phyloP scores from a whole-genome alignment of 1,140 invertebrate genomes.

The Sarcophaga peregrina region DNA sequence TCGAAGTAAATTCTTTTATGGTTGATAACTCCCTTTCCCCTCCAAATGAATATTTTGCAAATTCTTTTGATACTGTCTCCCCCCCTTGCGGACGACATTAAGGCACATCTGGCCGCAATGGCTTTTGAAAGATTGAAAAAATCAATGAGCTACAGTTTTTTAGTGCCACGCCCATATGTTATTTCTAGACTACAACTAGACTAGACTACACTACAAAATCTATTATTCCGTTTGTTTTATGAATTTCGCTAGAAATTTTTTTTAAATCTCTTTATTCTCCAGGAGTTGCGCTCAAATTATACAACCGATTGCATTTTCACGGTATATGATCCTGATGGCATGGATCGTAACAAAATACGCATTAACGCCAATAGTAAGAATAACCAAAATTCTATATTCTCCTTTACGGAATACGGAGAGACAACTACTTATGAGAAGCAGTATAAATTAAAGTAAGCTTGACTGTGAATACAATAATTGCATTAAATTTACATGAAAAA shows the following conservation, averaged over 20 bases:
- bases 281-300: conserved; percentile 43
- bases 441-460: conserved; percentile 49
- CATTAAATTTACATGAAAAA: neutral
- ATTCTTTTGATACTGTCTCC: no score
- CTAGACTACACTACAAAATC: no score
- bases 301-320: conserved; percentile 34
- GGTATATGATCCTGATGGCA: conserved; percentile 44
- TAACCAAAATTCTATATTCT: neutral
- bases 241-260: neutral
- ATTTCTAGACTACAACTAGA: no score
- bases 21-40: no score
- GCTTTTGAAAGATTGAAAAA: no score
- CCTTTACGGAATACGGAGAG: conserved; percentile 41
- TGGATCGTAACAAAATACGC: conserved; percentile 41
- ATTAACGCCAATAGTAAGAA: conserved; percentile 31
- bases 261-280: neutral
- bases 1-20: no score
- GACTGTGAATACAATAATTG: neutral
- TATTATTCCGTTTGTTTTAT: no score
- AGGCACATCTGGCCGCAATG: no score
- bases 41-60: no score
- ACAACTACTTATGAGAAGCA: conserved; percentile 22
- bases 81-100: no score
- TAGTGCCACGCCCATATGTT: no score
- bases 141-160: no score